Conservation (phyloP, 2,113 vertebrate species). For the Salvator merianae region DNA sequence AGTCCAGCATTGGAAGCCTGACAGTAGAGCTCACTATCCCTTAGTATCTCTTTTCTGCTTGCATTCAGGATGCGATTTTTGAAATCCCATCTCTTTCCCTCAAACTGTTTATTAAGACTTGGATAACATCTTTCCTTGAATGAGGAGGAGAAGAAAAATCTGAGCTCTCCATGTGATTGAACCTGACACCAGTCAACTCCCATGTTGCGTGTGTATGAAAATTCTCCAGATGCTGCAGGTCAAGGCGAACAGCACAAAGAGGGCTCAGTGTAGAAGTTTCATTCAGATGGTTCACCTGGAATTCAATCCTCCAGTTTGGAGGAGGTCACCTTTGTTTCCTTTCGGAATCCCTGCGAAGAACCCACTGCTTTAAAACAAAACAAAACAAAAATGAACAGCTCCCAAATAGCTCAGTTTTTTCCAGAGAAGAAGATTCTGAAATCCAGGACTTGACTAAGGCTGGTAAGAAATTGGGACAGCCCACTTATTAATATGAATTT, state of each 20-base stretch:
- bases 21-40: no score
- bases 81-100: neutral
- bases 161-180: constrained; percentile 26
- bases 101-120: neutral
- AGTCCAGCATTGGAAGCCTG: no score
- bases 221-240: constrained; percentile 1
- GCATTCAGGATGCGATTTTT: neutral
- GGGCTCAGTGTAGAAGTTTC: constrained; percentile 9
- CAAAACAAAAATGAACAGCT: neutral
- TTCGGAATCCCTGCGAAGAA: constrained; percentile 35
- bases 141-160: constrained; percentile 1
- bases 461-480: no score
- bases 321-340: constrained; percentile 45
- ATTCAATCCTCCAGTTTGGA: constrained; percentile 24
- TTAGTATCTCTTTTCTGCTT: neutral
- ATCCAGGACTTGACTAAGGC: no score
- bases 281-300: constrained; percentile 29
- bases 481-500: no score
- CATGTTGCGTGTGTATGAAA: constrained; percentile 18
- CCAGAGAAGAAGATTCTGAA: no score
- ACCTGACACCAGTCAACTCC: neutral
- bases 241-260: constrained; percentile 35
- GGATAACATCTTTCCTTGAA: neutral
- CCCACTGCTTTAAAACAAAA: neutral
- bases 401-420: neutral